Percentiles rank a stretch among this genome's conserved stretches.
Conservation (phyloP, 2,888 invertebrate genomes). For the Macrosoma leucophasiata region DNA sequence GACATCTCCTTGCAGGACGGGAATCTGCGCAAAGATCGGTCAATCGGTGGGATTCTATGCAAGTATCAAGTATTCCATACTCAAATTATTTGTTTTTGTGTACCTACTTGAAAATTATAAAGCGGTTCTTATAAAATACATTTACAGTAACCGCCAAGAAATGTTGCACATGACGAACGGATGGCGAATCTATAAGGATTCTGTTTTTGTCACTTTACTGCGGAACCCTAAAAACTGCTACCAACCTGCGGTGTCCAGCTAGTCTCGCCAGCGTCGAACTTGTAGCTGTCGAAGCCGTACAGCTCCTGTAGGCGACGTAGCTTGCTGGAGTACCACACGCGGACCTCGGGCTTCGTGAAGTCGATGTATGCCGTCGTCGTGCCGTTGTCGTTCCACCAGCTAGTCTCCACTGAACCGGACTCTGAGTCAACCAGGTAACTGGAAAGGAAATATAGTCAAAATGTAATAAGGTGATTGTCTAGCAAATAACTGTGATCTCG, state of each 20-base stretch:
- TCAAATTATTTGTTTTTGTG: too few relatives aligned
- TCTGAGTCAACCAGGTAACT: slow-evolving; percentile 68
- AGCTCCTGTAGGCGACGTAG: slow-evolving; percentile 67
- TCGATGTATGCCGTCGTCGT: slow-evolving; percentile 78
- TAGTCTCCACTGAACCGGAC: slow-evolving; percentile 60
- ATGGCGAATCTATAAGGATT: too few relatives aligned
- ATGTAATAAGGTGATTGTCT: too few relatives aligned
- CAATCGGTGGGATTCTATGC: too few relatives aligned
- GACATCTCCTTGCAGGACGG: slow-evolving; percentile 51
- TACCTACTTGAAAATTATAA: too few relatives aligned
- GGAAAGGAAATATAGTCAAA: slow-evolving; percentile 6
- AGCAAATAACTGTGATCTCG: too few relatives aligned
- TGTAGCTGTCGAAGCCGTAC: slow-evolving; percentile 83
- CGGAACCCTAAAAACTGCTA: background rate
- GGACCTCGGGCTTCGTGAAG: slow-evolving; percentile 80
- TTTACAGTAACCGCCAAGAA: too few relatives aligned
- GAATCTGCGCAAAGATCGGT: slow-evolving; percentile 39
- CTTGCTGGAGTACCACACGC: slow-evolving; percentile 75
- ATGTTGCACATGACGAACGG: too few relatives aligned
- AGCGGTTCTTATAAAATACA: too few relatives aligned
- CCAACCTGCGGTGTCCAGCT: slow-evolving; percentile 78
- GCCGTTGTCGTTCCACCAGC: slow-evolving; percentile 73
- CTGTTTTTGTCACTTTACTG: background rate
- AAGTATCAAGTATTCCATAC: too few relatives aligned
- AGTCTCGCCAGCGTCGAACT: slow-evolving; percentile 87